Base-by-base conservation (phyloP, 1,140 invertebrate species). In the Habropoda laboriosa region DNA sequence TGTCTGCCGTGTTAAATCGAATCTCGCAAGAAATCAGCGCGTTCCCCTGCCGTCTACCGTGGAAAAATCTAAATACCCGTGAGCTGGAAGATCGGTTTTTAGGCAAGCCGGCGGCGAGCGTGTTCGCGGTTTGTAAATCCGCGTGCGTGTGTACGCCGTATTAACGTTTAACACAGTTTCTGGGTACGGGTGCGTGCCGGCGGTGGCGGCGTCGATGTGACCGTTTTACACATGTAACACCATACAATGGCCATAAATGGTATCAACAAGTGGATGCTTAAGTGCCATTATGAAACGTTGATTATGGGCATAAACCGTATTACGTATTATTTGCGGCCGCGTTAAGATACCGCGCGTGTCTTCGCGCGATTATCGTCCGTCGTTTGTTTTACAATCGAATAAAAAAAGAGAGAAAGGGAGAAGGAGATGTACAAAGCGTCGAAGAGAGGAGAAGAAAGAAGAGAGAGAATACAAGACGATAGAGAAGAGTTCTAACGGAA, bases 261-360 rank as follows among this genome's bases (percentile, higher is more conserved):
- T 90, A 90, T 91, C 89, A 89, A 90, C 86, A 87, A 90, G 89
- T 91, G 89, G 90, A 91, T 90, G 83, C 89, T 90, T 91, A 88
- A 86, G 86, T 86, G 81, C 83, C 83, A 89, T 90, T 89, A 90
- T 80, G 88, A 86, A 86, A 82, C 82, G 79, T 89, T 89, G 81
- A 89, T 89, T 89, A 89, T 88, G 83, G 82, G 83, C 80, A 87
- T 88, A 89, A 88, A 89, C 80, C 84, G 83, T 70, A 86, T 86
- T 83, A 86, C 73, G 78, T 86, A 86, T 78, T 78, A 78, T 87
- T 86, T 76, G 74, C 64, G 60, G 58, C 53, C 81, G 61, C 61
- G 76, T 81, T 82, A 83, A 87, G 86, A 82, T 84, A 86, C 61
- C 67, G 58, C 74, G 81, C 79, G 58, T 85, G 84, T 85, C 83